These are phyloP conservation scores for Nyctibius bracteatus DNA, from an alignment of 2,113 vertebrate genomes.

Conservation along the genomic window DNA sequence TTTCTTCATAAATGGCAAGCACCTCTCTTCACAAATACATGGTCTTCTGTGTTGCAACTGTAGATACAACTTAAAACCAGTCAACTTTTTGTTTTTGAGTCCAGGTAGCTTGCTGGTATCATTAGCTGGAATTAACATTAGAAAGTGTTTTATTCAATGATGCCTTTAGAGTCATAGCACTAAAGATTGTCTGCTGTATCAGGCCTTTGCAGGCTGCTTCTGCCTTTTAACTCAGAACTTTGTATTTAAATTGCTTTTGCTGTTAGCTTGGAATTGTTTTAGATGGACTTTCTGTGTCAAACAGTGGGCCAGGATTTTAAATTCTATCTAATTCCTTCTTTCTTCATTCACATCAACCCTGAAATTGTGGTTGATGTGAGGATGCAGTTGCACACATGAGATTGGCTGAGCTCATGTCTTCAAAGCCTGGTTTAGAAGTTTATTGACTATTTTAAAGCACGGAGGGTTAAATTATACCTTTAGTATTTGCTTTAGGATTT, in stretches of 20 bases:
- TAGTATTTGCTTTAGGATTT: not conserved
- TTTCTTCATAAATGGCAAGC: not conserved
- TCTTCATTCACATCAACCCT: not conserved
- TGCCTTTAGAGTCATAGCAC: not conserved
- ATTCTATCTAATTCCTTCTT: not conserved
- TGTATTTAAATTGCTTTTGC: not conserved
- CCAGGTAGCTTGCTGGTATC: not conserved
- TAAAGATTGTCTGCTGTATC: not conserved
- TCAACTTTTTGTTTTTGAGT: not conserved
- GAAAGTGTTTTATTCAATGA: not conserved
- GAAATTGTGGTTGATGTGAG: not conserved
- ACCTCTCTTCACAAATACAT: not conserved
- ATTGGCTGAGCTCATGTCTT: not conserved
- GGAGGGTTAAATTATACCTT: not conserved
- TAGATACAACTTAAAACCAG: not conserved
- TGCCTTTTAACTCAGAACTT: not conserved
- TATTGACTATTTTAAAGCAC: not conserved
- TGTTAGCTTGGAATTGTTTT: not conserved
- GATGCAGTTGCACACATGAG: not conserved
- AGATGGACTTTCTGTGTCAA: not conserved
- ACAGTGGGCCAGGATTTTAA: not conserved
- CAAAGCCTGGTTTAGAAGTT: not conserved
- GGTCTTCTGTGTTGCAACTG: not conserved
- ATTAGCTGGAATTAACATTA: not conserved
- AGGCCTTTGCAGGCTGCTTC: not conserved